Percentiles rank a stretch among this genome's conserved stretches.
Conservation (phyloP, 2,113 vertebrate species). For the Grantiella picta region DNA sequence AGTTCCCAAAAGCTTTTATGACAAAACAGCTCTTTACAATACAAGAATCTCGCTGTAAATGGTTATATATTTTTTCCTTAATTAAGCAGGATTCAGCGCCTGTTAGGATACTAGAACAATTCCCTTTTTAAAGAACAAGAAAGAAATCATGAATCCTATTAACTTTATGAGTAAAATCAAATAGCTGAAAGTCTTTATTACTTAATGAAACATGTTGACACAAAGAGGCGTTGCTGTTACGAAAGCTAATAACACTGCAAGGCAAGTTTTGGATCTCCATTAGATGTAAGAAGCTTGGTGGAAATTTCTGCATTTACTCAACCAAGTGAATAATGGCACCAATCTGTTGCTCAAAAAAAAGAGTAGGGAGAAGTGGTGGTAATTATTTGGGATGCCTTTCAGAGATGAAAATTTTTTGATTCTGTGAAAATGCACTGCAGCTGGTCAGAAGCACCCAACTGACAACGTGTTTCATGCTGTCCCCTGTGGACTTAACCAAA, state of each 20-base stretch:
- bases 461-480: background rate
- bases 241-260: conserved; percentile 5
- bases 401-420: background rate
- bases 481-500: background rate
- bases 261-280: background rate
- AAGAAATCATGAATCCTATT: background rate
- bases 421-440: background rate
- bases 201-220: conserved; percentile 44
- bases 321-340: background rate
- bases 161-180: conserved; percentile 26
- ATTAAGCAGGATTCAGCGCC: conserved; percentile 7
- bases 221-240: background rate
- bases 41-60: background rate
- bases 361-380: background rate
- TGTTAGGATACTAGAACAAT: background rate
- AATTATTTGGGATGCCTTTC: background rate
- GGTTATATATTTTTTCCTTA: conserved; percentile 13
- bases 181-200: conserved; percentile 27
- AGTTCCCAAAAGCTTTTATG: background rate
- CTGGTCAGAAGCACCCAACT: background rate
- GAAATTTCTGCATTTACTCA: background rate
- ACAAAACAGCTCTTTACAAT: background rate
- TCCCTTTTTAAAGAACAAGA: background rate
- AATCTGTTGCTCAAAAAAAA: background rate
- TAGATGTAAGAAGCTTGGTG: background rate